Base-by-base conservation (phyloP, 2,888 invertebrate genomes). In the Apodemia mormo region DNA sequence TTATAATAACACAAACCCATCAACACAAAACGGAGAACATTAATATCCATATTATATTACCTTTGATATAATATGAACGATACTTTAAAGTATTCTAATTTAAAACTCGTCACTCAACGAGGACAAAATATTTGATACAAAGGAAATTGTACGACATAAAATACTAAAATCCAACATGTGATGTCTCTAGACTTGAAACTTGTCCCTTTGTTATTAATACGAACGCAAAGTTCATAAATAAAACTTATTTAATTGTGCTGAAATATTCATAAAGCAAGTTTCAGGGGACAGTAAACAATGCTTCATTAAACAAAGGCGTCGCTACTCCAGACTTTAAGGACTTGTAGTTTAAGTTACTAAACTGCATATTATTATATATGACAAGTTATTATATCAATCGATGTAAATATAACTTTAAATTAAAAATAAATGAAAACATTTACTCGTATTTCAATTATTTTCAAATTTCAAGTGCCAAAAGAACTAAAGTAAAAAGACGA, bases 221-320 rank as follows among this genome's bases (percentile, higher is more conserved):
- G 30, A 58, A 29, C 49, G 22, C 52, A 52, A 37, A 68, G 65
- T 68, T 68, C 65, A 65, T 40, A 14, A 54, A 52, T 54, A 49
- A n/a, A 65, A 68, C 65, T 68, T 68, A 68, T 68, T 68, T 68
- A 65, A 68, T 68, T 65, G 52, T 65, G 37, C 52, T 65, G 68
- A 68, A 40, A 65, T 65, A 68, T 40, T 68, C 68, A 68, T 68
- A 54, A 68, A 68, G 68, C 68, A 64, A 68, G 68, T 65, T 68
- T 68, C 68, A 52, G 65, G 64, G 69, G 69, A 71, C 69, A 72
- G 67, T 72, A 69, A 65, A 65, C 52, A 66, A 69, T 71, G 65
- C 65, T 22, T 43, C 71, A 67, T 68, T 58, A 73, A 71, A 72
- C 70, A 72, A 72, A 68, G 65, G 70, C 52, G 68, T 29, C 65